Conservation (phyloP, 2,113 vertebrate genomes). For the Pachypanchax playfairii region DNA sequence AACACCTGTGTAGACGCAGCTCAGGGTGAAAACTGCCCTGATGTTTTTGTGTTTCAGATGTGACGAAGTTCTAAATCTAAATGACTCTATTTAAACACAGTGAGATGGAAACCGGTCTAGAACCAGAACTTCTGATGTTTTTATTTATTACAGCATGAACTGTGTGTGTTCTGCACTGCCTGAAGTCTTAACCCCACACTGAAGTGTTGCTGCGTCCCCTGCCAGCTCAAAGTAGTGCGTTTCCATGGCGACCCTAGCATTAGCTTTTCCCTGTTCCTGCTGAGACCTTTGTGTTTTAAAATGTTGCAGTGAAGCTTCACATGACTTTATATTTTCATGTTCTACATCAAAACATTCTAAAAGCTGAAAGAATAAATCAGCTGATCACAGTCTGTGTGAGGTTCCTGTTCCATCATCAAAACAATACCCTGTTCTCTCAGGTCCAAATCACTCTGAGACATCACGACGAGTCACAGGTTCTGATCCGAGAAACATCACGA, state of each 20-base stretch:
- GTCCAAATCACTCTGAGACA: no score
- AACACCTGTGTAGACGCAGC: no score
- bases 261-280: no score
- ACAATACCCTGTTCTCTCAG: background rate
- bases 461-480: no score
- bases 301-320: slow-evolving; percentile 55
- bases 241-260: slow-evolving; percentile 9
- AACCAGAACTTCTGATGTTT: slow-evolving; percentile 56
- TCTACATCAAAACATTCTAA: slow-evolving; percentile 15
- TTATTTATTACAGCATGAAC: slow-evolving; percentile 72
- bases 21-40: no score
- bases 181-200: slow-evolving; percentile 49
- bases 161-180: slow-evolving; percentile 33
- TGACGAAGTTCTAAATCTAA: slow-evolving; percentile 7
- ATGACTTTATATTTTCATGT: slow-evolving; percentile 49
- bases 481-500: no score
- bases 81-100: slow-evolving; percentile 47
- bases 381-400: slow-evolving; percentile 22
- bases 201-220: background rate
- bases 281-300: no score
- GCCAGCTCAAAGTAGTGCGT: background rate
- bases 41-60: background rate
- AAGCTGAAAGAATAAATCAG: slow-evolving; percentile 40
- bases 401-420: background rate
- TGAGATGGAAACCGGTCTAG: slow-evolving; percentile 31